Conservation (phyloP, 2,888 invertebrate genomes). For the Oxyteleia sp. region DNA sequence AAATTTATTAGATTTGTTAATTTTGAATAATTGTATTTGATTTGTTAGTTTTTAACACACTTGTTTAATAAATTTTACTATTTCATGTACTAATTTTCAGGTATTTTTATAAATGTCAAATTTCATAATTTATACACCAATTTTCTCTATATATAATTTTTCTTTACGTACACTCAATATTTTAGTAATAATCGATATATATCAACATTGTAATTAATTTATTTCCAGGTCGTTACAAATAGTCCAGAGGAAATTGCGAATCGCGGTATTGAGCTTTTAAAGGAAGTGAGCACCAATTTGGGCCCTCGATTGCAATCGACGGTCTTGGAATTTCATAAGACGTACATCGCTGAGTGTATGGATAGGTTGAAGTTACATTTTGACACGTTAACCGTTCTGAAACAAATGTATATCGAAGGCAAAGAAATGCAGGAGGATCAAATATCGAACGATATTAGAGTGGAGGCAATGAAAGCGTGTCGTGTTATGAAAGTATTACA, state of each 20-base stretch:
- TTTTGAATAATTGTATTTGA: too few species aligned
- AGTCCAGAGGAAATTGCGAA: slow-evolving; percentile 97
- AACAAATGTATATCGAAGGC: slow-evolving; percentile 86
- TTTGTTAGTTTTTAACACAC: too few species aligned
- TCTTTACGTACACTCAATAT: too few species aligned
- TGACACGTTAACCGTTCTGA: slow-evolving; percentile 92
- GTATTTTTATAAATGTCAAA: too few species aligned
- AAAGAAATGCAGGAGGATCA: slow-evolving; percentile 88
- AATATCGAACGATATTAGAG: slow-evolving; percentile 88
- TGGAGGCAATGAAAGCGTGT: slow-evolving; percentile 95
- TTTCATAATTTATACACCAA: too few species aligned
- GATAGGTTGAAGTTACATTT: slow-evolving; percentile 95
- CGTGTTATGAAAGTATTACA: slow-evolving; percentile 97
- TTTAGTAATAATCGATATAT: too few species aligned
- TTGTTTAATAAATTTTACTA: too few species aligned
- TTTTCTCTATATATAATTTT: too few species aligned
- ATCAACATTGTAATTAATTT: slow-evolving; percentile 22
- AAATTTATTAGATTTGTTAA: too few species aligned
- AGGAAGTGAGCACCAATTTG: slow-evolving; percentile 97
- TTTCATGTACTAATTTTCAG: too few species aligned
- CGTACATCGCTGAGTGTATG: slow-evolving; percentile 96
- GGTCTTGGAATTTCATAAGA: slow-evolving; percentile 95
- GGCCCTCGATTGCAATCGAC: slow-evolving; percentile 94
- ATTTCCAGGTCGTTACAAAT: slow-evolving; percentile 92
- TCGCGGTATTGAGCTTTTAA: slow-evolving; percentile 96